Base-by-base conservation (phyloP, 2,797 vertebrate species). In the Cuniculus paca region DNA sequence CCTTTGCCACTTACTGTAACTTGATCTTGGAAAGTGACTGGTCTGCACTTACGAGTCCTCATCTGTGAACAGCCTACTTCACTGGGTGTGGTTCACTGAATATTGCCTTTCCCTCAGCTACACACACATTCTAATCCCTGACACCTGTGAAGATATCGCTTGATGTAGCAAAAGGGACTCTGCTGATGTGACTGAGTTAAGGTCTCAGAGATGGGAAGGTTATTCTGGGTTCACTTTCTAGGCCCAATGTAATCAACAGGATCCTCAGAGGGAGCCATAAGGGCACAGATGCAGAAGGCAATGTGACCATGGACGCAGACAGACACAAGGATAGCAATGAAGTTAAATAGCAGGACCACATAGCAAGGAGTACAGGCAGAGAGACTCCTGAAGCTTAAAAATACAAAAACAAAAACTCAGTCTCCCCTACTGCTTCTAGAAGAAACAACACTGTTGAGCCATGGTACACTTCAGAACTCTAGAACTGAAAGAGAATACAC, bases 51-150 rank as follows among this genome's bases (percentile, higher is more conserved):
- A 34, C n/a, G 12, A 17, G 63, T 88, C 65, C 63, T 90, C 90
- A 36, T 84, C 77, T 88, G 52, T 58, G 90, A 92, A 88, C 48
- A 87, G 91, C 42, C 77, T 94, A 54, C 26, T 90, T 81, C 68
- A 48, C 11, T 80, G 60, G 48, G n/a, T 85, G 2, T 48, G n/a
- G 36, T 2, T 63, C 83, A 31, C 36, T 83, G 72, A 96, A 94
- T 16, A 90, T 0, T 78, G 60, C 24, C 39, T 34, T 6, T 48
- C 31, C 31, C 74, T 19, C 22, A 65, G 31, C 13, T 1, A 83
- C 17, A 6, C 36, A 50, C 60, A 68, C 50, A 50, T 50, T 17
- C 54, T 82, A 65, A 93, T 74, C 6, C 45, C 54, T 6, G 11
- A 48, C 90, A 91, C 13, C 54, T 79, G 2, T 56, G 34, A 72